A percentile compares a stretch with the other conserved stretches of the same genome.
These are phyloP conservation scores for Sturnus vulgaris DNA, from an alignment of 2,113 vertebrate species.

Conservation along the genomic window DNA sequence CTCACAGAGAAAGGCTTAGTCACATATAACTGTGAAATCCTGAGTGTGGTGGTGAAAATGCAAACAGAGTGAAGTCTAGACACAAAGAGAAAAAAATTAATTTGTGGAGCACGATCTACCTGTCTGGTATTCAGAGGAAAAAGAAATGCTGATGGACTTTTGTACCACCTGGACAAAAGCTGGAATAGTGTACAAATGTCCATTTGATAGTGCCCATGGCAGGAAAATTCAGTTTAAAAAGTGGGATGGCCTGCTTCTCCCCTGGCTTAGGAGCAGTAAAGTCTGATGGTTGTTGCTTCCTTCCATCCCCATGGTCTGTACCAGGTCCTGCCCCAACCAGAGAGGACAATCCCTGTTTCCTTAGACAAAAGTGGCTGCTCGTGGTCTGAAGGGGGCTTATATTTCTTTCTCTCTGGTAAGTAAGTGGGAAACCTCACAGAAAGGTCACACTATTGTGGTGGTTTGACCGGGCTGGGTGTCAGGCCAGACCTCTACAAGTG, in stretches of 20 bases:
- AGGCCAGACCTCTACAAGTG: not conserved
- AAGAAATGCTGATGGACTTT: not conserved
- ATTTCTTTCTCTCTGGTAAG: not conserved
- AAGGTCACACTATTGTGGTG: not conserved
- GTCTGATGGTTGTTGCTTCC: not conserved
- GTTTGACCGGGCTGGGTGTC: not conserved
- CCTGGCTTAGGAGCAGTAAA: not conserved
- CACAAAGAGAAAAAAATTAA: not conserved
- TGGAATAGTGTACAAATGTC: fast-evolving
- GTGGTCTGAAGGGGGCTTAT: fast-evolving
- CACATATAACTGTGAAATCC: not conserved
- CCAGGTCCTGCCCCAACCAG: not conserved
- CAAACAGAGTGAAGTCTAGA: not conserved
- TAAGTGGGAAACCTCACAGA: not conserved
- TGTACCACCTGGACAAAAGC: not conserved
- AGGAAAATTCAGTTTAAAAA: not conserved
- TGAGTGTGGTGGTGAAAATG: not conserved
- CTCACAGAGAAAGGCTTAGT: not conserved
- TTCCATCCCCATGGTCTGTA: not conserved
- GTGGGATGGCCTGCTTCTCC: not conserved
- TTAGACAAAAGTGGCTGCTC: not conserved
- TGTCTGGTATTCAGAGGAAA: not conserved
- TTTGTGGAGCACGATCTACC: not conserved
- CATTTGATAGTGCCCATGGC: not conserved
- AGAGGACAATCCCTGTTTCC: not conserved